Evolutionary conservation across 2,888 invertebrate species (phyloP).

Genomic region (Clivina fossor): DNA sequence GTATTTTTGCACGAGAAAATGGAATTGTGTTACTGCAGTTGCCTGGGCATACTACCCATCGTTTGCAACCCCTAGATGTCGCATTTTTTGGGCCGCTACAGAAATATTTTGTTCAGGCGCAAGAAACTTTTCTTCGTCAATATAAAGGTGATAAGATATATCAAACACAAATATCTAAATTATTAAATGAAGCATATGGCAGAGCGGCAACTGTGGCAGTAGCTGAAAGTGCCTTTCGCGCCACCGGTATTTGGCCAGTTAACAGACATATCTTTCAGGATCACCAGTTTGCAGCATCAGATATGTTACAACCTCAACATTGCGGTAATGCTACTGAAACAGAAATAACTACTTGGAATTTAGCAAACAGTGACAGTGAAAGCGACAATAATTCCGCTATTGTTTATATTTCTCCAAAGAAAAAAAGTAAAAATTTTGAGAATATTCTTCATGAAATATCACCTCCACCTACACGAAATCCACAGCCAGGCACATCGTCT

Average conservation of each 20-base stretch:
- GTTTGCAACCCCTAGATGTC: slow-evolving; percentile 39
- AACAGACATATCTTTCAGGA: slow-evolving; percentile 36
- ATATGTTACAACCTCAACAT: slow-evolving; percentile 24
- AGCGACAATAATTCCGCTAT: slow-evolving; percentile 1
- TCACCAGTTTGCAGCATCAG: slow-evolving; percentile 32
- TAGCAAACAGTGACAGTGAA: slow-evolving; percentile 6
- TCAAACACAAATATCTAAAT: slow-evolving; percentile 35
- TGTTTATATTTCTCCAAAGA: no score
- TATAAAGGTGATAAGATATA: slow-evolving; percentile 29
- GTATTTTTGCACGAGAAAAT: slow-evolving; percentile 37
- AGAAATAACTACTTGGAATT: background rate
- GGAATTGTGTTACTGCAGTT: slow-evolving; percentile 40
- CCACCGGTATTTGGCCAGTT: slow-evolving; percentile 38
- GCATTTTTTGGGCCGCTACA: slow-evolving; percentile 37
- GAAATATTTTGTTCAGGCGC: slow-evolving; percentile 34
- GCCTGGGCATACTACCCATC: slow-evolving; percentile 42
- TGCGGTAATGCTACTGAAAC: no score
- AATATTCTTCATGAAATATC: slow-evolving; percentile 29
- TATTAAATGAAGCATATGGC: slow-evolving; percentile 38
- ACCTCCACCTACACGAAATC: slow-evolving; percentile 17
- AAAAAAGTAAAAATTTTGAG: background rate
- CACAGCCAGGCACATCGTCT: slow-evolving; percentile 6
- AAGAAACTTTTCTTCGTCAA: slow-evolving; percentile 36
- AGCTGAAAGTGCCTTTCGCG: slow-evolving; percentile 36
- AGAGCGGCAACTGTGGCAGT: slow-evolving; percentile 36